These are phyloP conservation scores for Mixornis gularis DNA, from an alignment of 2,113 vertebrate genomes.

Conservation along the genomic window DNA sequence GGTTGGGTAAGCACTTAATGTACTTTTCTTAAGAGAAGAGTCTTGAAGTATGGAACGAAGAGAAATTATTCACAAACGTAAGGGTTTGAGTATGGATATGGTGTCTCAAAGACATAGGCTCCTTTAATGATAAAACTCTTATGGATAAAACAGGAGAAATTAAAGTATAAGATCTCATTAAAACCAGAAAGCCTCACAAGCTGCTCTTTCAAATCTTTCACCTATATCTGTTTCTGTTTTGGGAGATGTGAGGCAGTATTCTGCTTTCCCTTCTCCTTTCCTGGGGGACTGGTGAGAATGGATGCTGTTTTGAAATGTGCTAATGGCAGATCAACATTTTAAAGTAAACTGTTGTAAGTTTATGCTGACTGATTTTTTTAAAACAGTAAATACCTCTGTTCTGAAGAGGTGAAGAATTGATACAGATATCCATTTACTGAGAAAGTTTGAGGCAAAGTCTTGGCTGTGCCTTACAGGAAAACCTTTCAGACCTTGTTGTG, in stretches of 20 bases:
- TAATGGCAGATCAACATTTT: neutral
- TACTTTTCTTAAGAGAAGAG: neutral
- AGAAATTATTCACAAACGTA: accelerated
- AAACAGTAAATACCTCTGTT: constrained; percentile 14
- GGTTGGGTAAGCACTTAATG: neutral
- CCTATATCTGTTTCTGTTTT: neutral
- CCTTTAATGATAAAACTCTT: neutral
- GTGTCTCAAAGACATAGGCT: neutral
- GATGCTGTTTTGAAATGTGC: neutral
- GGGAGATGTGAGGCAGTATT: neutral
- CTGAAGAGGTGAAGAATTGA: constrained; percentile 34
- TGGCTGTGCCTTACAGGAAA: constrained; percentile 34
- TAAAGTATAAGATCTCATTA: neutral
- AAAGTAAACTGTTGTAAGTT: neutral
- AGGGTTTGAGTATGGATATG: neutral
- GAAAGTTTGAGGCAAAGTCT: constrained; percentile 63
- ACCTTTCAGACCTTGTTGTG: neutral
- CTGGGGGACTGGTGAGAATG: neutral
- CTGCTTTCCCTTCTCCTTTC: neutral
- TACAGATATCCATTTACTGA: constrained; percentile 39
- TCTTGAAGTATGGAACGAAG: neutral
- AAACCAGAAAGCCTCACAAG: neutral
- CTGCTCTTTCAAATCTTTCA: neutral
- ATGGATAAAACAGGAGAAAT: neutral
- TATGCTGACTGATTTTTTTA: neutral